Base-by-base conservation (phyloP, 2,797 vertebrate genomes). In the Ctenopoma multispine region DNA sequence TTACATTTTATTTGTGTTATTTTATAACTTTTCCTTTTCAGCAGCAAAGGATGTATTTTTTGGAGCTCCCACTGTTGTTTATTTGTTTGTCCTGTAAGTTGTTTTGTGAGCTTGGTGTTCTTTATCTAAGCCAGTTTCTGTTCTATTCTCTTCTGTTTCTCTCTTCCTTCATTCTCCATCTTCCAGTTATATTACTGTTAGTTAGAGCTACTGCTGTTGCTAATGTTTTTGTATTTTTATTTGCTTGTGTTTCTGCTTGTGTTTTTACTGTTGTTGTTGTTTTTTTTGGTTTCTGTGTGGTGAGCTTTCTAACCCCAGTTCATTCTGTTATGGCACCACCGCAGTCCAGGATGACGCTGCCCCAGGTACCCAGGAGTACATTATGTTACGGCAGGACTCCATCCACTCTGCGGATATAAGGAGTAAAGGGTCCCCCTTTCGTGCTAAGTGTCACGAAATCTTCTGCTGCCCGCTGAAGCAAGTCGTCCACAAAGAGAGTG, bases 381-480 rank as follows among this genome's bases (percentile, higher is more conserved):
- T 99, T 99, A 99, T 98, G 97, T 97, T 99, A 96, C 98, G 97
- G 93, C 97, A 99, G 97, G 97, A 99, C 95, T 99, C 97, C 94
- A 97, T 99, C 97, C 98, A 99, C 95, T 99, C 98, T 81, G 97
- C 97, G 96, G 97, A 99, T 95, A 96, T 99, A 98, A 99, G 97
- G 96, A 98, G 96, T 97, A 99, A 99, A 97, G 97, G 97, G 94
- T 99, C 97, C 95, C 98, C 98, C 86, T 99, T 99, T 99, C 97
- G 97, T 95, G 96, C 98, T 96, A 99, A 99, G 96, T 99, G 98
- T 97, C 98, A 99, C 92, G 98, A 99, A 99, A 99, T 99, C 97
- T 99, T 99, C 98, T 99, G 98, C 97, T 99, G 98, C 94, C 97
- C 98, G 71, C 95, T 99, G 97, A 99, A 99, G 98, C 98, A 99